Conservation (phyloP, 2,888 invertebrate species). For the Heteropelma amictum region DNA sequence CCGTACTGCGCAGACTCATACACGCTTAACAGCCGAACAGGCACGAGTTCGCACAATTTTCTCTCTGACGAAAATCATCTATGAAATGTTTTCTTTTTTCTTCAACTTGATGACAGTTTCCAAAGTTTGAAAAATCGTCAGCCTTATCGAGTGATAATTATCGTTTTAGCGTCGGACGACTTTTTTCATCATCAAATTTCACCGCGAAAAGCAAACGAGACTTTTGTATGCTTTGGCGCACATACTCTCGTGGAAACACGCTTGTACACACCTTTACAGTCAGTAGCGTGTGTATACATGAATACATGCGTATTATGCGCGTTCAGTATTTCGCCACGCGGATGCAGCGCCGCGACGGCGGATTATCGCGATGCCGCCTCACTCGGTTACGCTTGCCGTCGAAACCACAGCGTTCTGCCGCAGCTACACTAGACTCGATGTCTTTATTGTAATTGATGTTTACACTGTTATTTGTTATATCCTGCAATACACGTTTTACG, state of each 20-base stretch:
- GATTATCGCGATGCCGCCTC: slow-evolving; percentile 43
- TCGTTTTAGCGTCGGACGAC: neutral
- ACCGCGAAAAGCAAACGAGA: neutral
- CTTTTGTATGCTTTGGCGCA: neutral
- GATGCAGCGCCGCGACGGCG: slow-evolving; percentile 50
- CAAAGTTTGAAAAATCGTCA: too few relatives aligned
- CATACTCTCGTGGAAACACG: neutral
- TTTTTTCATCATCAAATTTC: neutral
- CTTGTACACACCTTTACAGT: neutral
- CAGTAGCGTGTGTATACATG: neutral
- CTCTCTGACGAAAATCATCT: neutral
- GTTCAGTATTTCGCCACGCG: slow-evolving; percentile 50
- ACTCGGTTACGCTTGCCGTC: slow-evolving; percentile 34
- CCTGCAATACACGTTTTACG: neutral
- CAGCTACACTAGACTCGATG: too few relatives aligned
- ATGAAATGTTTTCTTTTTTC: neutral
- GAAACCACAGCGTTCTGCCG: slow-evolving; percentile 22
- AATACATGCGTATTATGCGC: neutral
- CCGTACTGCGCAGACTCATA: slow-evolving; percentile 33
- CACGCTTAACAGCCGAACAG: neutral
- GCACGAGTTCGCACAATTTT: neutral
- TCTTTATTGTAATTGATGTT: slow-evolving; percentile 10
- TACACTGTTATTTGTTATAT: neutral
- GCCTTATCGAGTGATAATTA: too few relatives aligned
- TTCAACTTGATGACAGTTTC: neutral